Base-by-base conservation (phyloP, 2,113 vertebrate species). In the Daphoenositta chrysoptera region DNA sequence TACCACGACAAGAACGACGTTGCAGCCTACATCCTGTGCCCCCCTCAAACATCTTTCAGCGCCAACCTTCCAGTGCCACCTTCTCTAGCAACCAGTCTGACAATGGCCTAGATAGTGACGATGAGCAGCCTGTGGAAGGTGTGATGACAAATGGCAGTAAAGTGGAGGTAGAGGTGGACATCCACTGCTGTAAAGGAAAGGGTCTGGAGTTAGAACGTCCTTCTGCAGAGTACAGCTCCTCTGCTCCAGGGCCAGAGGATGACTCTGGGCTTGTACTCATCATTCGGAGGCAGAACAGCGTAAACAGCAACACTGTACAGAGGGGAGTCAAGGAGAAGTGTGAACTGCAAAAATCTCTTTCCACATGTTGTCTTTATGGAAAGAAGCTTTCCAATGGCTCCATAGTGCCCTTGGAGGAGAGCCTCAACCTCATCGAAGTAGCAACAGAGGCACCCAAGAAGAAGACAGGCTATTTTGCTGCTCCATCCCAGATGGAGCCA, bases 1-100 rank as follows among this genome's bases (percentile, higher is more conserved):
- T 98, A 10, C 95, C 94, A 1, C 98, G 98, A 40, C 98, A 98
- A 8, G 99, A 99, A 80, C 98, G 99, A 54, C 98, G 98, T 42
- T 99, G 99, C 79, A 99, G 99, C 90, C 97, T 99, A 6, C 99
- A 99, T 80, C 99, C 99, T 9, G 82, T 97, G n/a, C 97, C 98
- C 53, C 96, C 98, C 4, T 96, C 97, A 1, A 97, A 97, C 57
- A 89, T 98, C 15, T 99, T 99, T 90, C 99, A 99, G 97, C 98
- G 99, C 40, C 99, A 99, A 48, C 99, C 98, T 40, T 99, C 99
- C 40, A 98, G 98, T 89, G 98, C 99, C 7, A 98, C 98, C 5
- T 99, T 99, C 93, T 99, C 99, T 2, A 99, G 99, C 95, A 99
- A 99, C 94, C 99, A 99, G 86, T 99, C 99, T 24, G 99, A 99